These are phyloP conservation scores for Meloidogyne hapla DNA, from an alignment of 1,140 invertebrate species.

Conservation along the genomic window DNA sequence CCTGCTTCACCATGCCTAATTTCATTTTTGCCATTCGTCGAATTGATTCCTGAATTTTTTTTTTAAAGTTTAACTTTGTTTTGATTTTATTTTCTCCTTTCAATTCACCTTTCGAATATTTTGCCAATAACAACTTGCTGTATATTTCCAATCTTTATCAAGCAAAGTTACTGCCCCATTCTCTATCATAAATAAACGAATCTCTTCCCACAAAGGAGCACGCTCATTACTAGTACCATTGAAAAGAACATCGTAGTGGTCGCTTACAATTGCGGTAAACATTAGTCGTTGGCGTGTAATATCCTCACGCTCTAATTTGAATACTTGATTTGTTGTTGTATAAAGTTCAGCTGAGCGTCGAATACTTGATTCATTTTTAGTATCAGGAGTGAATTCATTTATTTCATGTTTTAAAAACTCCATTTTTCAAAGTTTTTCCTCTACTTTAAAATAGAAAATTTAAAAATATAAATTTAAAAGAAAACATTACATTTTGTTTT, in stretches of 20 bases:
- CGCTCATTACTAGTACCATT: slow-evolving; percentile 6
- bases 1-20: not conserved
- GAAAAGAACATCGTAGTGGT: slow-evolving; percentile 25
- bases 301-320: slow-evolving; percentile 17
- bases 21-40: slow-evolving; percentile 21
- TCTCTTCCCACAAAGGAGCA: slow-evolving; percentile 20
- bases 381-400: not conserved
- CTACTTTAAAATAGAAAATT: not conserved
- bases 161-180: slow-evolving; percentile 15
- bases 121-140: slow-evolving; percentile 27
- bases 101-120: slow-evolving; percentile 24
- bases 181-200: slow-evolving; percentile 18
- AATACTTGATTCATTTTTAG: not conserved
- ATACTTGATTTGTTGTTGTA: not conserved
- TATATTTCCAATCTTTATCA: slow-evolving; percentile 31
- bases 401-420: slow-evolving; percentile 2
- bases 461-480: not conserved
- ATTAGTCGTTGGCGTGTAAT: slow-evolving; percentile 18
- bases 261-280: slow-evolving; percentile 11
- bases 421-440: not conserved
- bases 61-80: not conserved
- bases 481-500: not conserved
- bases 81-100: not conserved
- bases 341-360: slow-evolving; percentile 4
- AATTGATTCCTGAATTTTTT: slow-evolving; percentile 22